Conservation (phyloP, 1,140 invertebrate genomes). For the Probaryconus sp. region DNA sequence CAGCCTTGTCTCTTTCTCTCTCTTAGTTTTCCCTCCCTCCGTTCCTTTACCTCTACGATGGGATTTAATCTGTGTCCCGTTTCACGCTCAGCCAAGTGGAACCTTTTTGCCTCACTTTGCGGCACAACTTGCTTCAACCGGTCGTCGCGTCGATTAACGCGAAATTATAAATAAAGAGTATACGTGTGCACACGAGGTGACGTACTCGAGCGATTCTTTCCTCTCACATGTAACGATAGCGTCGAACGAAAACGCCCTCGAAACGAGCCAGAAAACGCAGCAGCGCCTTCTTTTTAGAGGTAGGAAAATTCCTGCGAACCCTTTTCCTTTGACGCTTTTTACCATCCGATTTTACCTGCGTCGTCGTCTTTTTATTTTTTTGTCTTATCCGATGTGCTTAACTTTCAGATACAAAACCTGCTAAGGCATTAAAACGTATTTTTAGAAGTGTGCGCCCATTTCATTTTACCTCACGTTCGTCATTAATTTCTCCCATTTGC, state of each 20-base stretch:
- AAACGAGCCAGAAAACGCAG: slow-evolving; percentile 50
- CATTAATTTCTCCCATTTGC: too few relatives aligned
- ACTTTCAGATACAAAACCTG: too few relatives aligned
- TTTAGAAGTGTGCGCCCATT: too few relatives aligned
- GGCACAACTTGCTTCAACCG: slow-evolving; percentile 76
- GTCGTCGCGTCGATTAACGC: slow-evolving; percentile 78
- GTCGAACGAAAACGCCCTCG: slow-evolving; percentile 53
- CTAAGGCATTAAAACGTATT: too few relatives aligned
- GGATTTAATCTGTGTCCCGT: slow-evolving; percentile 79
- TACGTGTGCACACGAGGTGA: slow-evolving; percentile 64
- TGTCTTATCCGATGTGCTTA: slow-evolving; percentile 2
- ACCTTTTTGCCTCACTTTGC: slow-evolving; percentile 79
- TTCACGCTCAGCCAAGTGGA: slow-evolving; percentile 79
- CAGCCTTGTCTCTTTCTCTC: slow-evolving; percentile 2
- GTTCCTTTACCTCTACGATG: slow-evolving; percentile 63
- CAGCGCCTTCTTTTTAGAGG: slow-evolving; percentile 38
- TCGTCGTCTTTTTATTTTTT: too few relatives aligned
- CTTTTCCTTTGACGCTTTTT: slow-evolving; percentile 40
- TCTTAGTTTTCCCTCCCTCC: neutral
- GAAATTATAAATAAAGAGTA: slow-evolving; percentile 79
- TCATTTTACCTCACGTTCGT: too few relatives aligned
- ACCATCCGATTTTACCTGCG: slow-evolving; percentile 1
- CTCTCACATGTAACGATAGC: slow-evolving; percentile 49
- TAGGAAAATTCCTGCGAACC: slow-evolving; percentile 46
- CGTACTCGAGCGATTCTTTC: slow-evolving; percentile 53